phyloP scores from a whole-genome alignment of 2,797 vertebrate species.

The Cossypha polioptera region DNA sequence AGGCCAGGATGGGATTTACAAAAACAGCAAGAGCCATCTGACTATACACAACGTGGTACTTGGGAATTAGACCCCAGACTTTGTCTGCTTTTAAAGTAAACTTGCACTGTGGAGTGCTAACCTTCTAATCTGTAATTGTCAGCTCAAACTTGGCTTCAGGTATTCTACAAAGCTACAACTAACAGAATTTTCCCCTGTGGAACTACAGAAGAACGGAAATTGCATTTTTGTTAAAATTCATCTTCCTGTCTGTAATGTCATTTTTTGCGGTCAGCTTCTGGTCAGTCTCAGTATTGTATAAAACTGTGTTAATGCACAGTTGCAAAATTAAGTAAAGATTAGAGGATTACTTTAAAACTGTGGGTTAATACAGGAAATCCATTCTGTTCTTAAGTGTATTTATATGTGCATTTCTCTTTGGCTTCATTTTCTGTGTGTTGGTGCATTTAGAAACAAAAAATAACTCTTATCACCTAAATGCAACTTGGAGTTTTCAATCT shows the following conservation, averaged over 20 bases:
- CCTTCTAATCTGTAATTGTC: constrained; percentile 53
- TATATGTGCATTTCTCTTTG: background rate
- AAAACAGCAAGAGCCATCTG: constrained; percentile 51
- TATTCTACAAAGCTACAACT: background rate
- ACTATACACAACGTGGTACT: constrained; percentile 55
- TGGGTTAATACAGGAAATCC: background rate
- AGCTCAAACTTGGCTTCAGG: constrained; percentile 27
- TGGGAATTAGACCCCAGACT: constrained; percentile 62
- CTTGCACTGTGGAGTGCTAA: constrained; percentile 46
- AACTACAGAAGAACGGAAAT: background rate
- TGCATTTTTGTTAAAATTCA: background rate
- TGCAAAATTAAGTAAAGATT: background rate
- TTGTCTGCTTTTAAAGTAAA: constrained; percentile 65
- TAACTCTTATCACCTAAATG: background rate
- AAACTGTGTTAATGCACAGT: background rate
- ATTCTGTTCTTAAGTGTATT: background rate
- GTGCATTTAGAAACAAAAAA: background rate
- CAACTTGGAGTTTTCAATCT: background rate
- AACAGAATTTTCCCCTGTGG: background rate
- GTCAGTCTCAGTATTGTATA: background rate
- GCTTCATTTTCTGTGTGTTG: background rate
- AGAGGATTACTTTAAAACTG: background rate
- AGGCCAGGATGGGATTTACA: constrained; percentile 55
- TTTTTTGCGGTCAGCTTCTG: background rate
- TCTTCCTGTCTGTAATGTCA: background rate